Percentiles rank a stretch among this genome's conserved stretches.
Conservation (phyloP, 2,797 vertebrate species). For the Hoplostethus atlanticus region DNA sequence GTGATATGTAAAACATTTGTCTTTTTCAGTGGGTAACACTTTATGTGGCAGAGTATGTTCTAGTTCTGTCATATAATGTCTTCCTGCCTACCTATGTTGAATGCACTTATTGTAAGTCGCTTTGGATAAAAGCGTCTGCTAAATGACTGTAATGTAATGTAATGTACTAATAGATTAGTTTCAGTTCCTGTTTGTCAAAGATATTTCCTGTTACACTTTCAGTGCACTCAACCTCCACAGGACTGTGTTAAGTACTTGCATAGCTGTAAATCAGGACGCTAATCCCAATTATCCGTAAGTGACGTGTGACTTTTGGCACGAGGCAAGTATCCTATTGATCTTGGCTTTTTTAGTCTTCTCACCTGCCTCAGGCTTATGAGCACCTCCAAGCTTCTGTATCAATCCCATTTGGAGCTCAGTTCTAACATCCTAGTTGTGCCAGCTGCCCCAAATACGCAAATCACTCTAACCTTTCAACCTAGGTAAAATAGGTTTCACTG, state of each 20-base stretch:
- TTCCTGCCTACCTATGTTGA: too few relatives aligned
- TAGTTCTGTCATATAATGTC: conserved; percentile 22
- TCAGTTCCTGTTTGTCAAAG: conserved; percentile 39
- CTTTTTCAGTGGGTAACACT: not conserved
- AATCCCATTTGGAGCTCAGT: conserved; percentile 75
- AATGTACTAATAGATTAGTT: conserved; percentile 45
- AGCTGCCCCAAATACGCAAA: conserved; percentile 48
- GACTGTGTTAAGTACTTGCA: conserved; percentile 62
- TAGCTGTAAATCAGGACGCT: conserved; percentile 50
- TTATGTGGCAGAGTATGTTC: not conserved
- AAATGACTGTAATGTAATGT: too few relatives aligned
- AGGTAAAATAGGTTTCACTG: not conserved
- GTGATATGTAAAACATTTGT: not conserved
- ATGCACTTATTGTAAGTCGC: too few relatives aligned
- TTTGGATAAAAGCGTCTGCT: too few relatives aligned
- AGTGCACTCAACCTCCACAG: conserved; percentile 18
- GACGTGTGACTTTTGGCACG: conserved; percentile 57
- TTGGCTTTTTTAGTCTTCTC: conserved; percentile 56
- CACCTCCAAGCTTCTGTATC: conserved; percentile 40
- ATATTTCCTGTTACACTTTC: conserved; percentile 59
- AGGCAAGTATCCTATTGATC: conserved; percentile 43
- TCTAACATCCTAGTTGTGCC: conserved; percentile 31
- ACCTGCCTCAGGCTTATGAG: conserved; percentile 39
- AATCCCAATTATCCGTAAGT: conserved; percentile 65
- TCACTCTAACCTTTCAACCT: conserved; percentile 10